Evolutionary conservation across 2,888 invertebrate genomes (phyloP).

Genomic region (Dynastes hyllus): DNA sequence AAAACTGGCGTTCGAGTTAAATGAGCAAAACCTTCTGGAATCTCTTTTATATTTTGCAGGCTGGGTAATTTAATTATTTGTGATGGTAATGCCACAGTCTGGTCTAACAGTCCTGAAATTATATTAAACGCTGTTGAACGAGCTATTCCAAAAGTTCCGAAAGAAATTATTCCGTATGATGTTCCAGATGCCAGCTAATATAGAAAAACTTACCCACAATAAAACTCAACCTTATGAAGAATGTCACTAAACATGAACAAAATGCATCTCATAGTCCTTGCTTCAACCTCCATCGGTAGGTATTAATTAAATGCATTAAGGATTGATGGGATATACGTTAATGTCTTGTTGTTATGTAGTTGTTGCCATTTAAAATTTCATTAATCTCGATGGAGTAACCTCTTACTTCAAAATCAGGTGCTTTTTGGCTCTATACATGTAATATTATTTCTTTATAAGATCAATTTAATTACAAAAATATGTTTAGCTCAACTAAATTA

Average conservation of each 20-base stretch:
- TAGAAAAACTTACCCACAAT: not conserved
- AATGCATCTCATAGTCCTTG: not conserved
- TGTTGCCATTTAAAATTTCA: no score
- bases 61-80: not conserved
- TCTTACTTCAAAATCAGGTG: no score
- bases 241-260: not conserved
- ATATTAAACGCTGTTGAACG: not conserved
- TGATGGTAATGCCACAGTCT: not conserved
- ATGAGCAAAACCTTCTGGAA: not conserved
- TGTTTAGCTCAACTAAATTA: not conserved
- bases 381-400: no score
- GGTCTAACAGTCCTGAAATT: not conserved
- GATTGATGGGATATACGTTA: no score
- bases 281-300: not conserved
- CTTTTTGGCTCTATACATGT: no score
- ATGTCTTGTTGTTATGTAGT: no score
- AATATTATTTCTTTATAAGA: not conserved
- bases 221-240: not conserved
- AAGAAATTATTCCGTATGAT: not conserved
- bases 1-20: not conserved
- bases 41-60: constrained; percentile 2
- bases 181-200: not conserved
- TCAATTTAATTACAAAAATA: not conserved
- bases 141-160: not conserved
- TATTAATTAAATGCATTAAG: not conserved